Base-by-base conservation (phyloP, 2,113 vertebrate species). In the Cyprinus carpio region DNA sequence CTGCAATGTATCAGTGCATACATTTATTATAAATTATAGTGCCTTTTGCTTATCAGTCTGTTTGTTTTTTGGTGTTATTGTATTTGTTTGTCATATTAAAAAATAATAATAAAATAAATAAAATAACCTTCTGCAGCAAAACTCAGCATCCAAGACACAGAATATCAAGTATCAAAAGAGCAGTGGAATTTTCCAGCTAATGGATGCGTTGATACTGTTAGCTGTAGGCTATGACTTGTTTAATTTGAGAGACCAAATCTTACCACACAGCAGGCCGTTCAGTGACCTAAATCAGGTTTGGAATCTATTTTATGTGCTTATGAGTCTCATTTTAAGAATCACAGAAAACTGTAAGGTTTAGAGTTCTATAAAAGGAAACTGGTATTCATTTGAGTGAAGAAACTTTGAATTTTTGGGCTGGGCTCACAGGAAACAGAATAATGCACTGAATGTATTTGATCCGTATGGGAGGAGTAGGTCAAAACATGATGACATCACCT, bases 401-500 rank as follows among this genome's bases (percentile, higher is more conserved):
- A 40, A 23, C 27, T 34, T 60, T 40, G 51, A 27, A 12, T 29
- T 37, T 62, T 40, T 43, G 69, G 56, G 10, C 12, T 29, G 60
- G 72, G 10, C 56, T 64, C 25, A 31, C 27, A 46, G 40, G 37
- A 84, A 84, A 69, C 23, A 27, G 56, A 60, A 60, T 60, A n/a
- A n/a, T 31, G 64, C 13, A 40, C 34, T 83, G 64, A 80, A 85
- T 80, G 43, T 37, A 83, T 54, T 56, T 80, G 34, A 62, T 69
- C 84, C 27, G 29, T 9, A 81, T 72, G 79, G 60, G 67, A 84
- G 85, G 67, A 62, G 75, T 25, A 49, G 43, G 54, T 60, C 69
- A 76, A 79, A 79, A 85, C 25, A 23, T 43, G 65, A 74, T 75
- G 75, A 79, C 75, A 58, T 75, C 67, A 60, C 7, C 81, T 80